Conservation (phyloP, 2,113 vertebrate species). For the Vanacampus margaritifer region DNA sequence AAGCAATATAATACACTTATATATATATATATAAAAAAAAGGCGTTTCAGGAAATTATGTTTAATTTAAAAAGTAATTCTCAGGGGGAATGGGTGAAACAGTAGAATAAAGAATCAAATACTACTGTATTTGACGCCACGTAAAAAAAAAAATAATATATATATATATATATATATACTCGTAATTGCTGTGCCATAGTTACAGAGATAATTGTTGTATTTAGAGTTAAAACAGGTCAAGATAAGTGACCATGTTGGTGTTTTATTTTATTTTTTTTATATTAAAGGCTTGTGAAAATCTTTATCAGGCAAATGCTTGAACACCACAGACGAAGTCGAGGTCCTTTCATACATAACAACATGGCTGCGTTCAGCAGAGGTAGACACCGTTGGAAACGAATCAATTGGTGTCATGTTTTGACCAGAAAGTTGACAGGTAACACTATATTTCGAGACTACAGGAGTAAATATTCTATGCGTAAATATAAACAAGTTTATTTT, state of each 20-base stretch:
- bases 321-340: conserved; percentile 28
- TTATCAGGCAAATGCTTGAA: conserved; percentile 47
- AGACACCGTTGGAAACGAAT: conserved; percentile 61
- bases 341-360: conserved; percentile 64
- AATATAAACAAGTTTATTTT: not conserved
- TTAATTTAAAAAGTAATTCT: no score
- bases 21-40: no score
- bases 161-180: no score
- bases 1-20: no score
- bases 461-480: no score
- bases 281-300: not conserved
- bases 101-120: no score
- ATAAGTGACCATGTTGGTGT: not conserved
- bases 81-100: no score
- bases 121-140: no score
- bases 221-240: not conserved
- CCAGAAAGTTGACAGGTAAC: conserved; percentile 65
- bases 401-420: conserved; percentile 15
- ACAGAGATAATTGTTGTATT: not conserved
- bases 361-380: conserved; percentile 66
- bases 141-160: no score
- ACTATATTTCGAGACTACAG: not conserved
- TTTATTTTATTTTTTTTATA: not conserved
- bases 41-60: no score
- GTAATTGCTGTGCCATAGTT: not conserved